Conservation (phyloP, 2,113 vertebrate genomes). For the Turnix velox region DNA sequence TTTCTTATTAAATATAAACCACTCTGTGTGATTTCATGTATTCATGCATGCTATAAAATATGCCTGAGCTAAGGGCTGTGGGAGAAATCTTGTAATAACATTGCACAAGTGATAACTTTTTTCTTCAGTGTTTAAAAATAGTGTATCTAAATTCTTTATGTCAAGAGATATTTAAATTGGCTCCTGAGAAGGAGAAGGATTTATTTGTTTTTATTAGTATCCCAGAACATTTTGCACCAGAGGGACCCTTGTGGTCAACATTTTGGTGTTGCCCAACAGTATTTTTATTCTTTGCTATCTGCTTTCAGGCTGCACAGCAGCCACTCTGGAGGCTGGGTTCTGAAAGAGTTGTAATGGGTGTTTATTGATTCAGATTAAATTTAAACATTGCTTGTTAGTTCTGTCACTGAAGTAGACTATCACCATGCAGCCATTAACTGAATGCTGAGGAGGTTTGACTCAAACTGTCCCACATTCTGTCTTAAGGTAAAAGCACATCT, state of each 20-base stretch:
- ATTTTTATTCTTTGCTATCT: neutral
- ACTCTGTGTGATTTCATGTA: neutral
- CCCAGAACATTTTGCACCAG: neutral
- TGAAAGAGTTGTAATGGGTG: neutral
- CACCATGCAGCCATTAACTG: neutral
- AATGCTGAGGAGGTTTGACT: neutral
- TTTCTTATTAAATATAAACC: conserved; percentile 4
- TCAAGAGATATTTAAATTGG: conserved; percentile 41
- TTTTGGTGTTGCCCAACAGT: neutral
- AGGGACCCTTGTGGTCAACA: neutral
- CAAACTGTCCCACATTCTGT: neutral
- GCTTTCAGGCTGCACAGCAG: neutral
- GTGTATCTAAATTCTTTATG: conserved; percentile 38
- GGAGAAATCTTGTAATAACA: conserved; percentile 45
- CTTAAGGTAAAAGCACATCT: neutral
- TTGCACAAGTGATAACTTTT: neutral
- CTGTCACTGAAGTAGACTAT: neutral
- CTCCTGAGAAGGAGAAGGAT: neutral
- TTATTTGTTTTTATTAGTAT: conserved; percentile 41
- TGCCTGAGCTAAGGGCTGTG: neutral
- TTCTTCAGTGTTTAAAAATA: conserved; percentile 46
- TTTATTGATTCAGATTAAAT: neutral
- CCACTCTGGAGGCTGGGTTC: neutral
- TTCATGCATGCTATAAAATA: neutral
- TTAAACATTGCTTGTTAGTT: neutral